phyloP scores from a whole-genome alignment of 2,797 vertebrate genomes.

The Gymnocypris eckloni region DNA sequence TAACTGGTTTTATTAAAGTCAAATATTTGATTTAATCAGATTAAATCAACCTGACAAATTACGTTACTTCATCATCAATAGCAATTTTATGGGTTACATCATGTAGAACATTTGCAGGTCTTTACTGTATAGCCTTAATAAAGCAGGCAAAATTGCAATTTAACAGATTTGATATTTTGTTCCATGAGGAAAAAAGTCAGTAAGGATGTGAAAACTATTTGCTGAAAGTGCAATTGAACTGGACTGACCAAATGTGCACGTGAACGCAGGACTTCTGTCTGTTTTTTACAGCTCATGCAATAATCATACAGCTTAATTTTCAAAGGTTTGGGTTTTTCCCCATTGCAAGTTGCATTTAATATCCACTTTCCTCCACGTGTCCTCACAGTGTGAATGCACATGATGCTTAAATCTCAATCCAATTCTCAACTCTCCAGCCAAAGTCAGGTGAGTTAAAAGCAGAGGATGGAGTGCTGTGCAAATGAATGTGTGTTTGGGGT shows the following conservation, averaged over 20 bases:
- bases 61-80: neutral
- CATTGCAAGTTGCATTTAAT: neutral
- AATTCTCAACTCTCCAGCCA: neutral
- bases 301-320: neutral
- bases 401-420: constrained; percentile 11
- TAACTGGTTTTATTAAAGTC: neutral
- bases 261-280: neutral
- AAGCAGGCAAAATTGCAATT: constrained; percentile 3
- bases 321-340: neutral
- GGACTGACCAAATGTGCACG: neutral
- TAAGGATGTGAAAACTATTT: neutral
- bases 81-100: neutral
- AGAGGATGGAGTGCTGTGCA: neutral
- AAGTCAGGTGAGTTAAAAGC: constrained; percentile 32
- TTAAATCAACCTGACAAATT: neutral
- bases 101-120: neutral
- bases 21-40: neutral
- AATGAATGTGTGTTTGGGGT: constrained; percentile 31
- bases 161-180: neutral
- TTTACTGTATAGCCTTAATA: neutral
- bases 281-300: neutral
- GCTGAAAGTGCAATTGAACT: neutral
- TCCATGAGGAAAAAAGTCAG: neutral
- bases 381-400: neutral
- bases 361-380: neutral